Evolutionary conservation across 2,797 vertebrate species (phyloP).

Genomic region (Catamblyrhynchus diadema): DNA sequence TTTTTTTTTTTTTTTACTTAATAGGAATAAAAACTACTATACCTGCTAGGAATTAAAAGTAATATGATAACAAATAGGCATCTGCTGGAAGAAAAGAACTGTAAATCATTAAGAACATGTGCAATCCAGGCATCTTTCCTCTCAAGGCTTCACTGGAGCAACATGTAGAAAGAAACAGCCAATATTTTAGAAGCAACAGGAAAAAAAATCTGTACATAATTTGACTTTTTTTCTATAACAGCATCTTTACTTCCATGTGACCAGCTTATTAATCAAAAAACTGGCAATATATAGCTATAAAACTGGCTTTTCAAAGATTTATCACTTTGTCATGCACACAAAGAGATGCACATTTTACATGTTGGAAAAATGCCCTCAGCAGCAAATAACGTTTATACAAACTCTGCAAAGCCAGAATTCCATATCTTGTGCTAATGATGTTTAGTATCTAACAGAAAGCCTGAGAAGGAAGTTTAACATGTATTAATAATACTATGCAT

Average conservation of each 20-base stretch:
- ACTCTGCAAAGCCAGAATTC: slow-evolving; percentile 2
- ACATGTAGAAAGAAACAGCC: slow-evolving; percentile 32
- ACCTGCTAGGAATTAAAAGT: slow-evolving; percentile 7
- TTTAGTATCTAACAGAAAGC: slow-evolving; percentile 46
- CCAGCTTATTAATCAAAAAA: slow-evolving; percentile 43
- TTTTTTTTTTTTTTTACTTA: not conserved
- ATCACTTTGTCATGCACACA: not conserved
- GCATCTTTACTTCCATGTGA: slow-evolving; percentile 21
- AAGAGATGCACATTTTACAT: not conserved
- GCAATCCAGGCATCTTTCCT: slow-evolving; percentile 13
- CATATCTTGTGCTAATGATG: slow-evolving; percentile 36
- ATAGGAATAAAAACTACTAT: not conserved
- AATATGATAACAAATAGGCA: not conserved
- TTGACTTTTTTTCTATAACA: not conserved
- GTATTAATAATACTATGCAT: slow-evolving; percentile 14
- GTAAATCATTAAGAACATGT: slow-evolving; percentile 25
- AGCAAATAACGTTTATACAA: slow-evolving; percentile 26
- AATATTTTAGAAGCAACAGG: slow-evolving; percentile 22
- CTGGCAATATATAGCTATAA: not conserved
- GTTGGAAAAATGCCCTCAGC: slow-evolving; percentile 22
- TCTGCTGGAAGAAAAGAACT: not conserved
- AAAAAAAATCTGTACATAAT: not conserved
- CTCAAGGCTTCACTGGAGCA: slow-evolving; percentile 43
- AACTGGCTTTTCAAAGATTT: slow-evolving; percentile 7
- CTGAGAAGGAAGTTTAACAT: slow-evolving; percentile 39